Percentiles rank a stretch among this genome's conserved stretches.
Evolutionary conservation across 2,797 vertebrate species (phyloP).

Genomic region (Pterois miles): DNA sequence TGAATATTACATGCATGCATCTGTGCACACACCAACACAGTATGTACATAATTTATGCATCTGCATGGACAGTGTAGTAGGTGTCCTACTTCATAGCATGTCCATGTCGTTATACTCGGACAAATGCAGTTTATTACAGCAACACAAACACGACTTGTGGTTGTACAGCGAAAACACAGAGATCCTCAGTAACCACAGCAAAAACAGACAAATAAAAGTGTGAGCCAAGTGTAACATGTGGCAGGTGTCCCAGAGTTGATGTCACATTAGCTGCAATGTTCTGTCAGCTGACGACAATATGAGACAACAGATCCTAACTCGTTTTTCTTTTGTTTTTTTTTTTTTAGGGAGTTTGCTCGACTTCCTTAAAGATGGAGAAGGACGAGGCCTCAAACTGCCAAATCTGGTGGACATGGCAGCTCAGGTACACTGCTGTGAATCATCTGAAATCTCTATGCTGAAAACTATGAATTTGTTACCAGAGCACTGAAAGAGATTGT

Average conservation of each 20-base stretch:
- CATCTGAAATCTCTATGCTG: not conserved
- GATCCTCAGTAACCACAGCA: slow-evolving; percentile 15
- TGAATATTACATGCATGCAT: slow-evolving; percentile 44
- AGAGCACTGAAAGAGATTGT: not conserved
- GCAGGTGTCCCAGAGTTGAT: slow-evolving; percentile 40
- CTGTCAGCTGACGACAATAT: not conserved
- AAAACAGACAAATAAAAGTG: slow-evolving; percentile 19
- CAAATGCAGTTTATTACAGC: not conserved
- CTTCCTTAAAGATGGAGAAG: slow-evolving; percentile 98
- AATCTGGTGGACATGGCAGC: slow-evolving; percentile 99
- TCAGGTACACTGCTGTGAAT: slow-evolving; percentile 83
- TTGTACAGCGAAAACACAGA: not conserved
- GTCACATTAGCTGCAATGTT: slow-evolving; percentile 27
- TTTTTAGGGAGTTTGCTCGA: slow-evolving; percentile 94
- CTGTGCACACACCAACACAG: slow-evolving; percentile 4
- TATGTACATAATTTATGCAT: slow-evolving; percentile 50
- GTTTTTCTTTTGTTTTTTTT: not conserved
- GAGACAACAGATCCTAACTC: not conserved
- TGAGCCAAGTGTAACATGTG: slow-evolving; percentile 23
- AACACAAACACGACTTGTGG: not conserved
- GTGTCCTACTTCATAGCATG: not conserved
- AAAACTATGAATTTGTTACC: not conserved
- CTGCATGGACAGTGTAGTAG: slow-evolving; percentile 10
- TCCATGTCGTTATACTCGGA: not conserved
- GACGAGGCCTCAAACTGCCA: slow-evolving; percentile 94